A percentile compares a stretch with the other conserved stretches of the same genome.
phyloP scores from a whole-genome alignment of 2,113 vertebrate species.

The Bambusicola thoracicus region DNA sequence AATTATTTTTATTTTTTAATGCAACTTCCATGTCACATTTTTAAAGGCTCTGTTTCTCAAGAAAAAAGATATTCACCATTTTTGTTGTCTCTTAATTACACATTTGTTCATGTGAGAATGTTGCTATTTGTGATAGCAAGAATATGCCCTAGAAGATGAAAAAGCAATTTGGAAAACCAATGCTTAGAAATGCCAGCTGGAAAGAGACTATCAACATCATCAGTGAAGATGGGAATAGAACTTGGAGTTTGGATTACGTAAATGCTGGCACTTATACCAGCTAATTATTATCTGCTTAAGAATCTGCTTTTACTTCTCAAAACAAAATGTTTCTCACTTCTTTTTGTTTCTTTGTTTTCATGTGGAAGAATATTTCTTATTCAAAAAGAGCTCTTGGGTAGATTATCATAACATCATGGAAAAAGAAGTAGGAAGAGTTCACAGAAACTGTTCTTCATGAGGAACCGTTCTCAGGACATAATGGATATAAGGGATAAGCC shows the following conservation, averaged over 20 bases:
- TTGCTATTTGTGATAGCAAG: background rate
- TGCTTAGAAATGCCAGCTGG: background rate
- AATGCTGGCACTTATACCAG: background rate
- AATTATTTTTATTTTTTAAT: background rate
- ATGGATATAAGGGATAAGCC: background rate
- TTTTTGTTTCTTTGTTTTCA: background rate
- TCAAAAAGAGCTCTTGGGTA: background rate
- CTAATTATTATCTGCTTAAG: background rate
- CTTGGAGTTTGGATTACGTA: fast-evolving
- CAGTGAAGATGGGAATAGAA: background rate
- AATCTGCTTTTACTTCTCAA: background rate
- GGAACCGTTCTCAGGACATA: background rate
- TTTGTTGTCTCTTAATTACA: background rate
- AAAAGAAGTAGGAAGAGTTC: background rate
- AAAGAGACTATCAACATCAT: background rate
- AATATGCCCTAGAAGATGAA: background rate
- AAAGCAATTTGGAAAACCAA: background rate
- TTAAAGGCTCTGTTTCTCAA: background rate
- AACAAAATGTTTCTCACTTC: background rate
- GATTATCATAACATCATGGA: background rate
- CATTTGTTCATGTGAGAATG: background rate
- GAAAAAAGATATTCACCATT: background rate
- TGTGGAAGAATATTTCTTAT: background rate
- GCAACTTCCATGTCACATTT: background rate
- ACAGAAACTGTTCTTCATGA: background rate